A percentile compares a stretch with the other conserved stretches of the same genome.
Evolutionary conservation across 2,888 invertebrate genomes (phyloP).

Genomic region (Coelogynopora nodosa): DNA sequence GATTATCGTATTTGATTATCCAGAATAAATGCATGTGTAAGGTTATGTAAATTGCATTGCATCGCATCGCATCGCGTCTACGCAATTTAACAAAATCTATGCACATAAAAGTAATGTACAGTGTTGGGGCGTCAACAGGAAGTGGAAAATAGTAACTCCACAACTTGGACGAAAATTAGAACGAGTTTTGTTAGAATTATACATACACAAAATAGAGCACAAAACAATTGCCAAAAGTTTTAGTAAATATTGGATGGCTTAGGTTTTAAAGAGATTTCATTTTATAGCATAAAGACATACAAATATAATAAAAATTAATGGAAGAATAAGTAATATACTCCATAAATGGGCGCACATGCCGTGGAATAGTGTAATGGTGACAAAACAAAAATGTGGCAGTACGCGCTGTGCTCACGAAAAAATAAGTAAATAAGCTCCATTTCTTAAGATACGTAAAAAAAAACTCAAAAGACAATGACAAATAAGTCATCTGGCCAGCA

Average conservation of each 20-base stretch:
- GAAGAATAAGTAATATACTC: too few species aligned
- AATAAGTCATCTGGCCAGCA: constrained; percentile 16
- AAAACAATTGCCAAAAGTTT: too few species aligned
- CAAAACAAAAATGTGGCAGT: too few species aligned
- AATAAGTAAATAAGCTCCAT: not conserved
- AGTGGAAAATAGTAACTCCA: not conserved
- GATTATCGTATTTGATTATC: not conserved
- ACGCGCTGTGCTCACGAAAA: not conserved
- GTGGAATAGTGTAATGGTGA: too few species aligned
- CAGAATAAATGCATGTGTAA: not conserved
- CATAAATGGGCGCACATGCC: too few species aligned
- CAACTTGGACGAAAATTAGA: not conserved
- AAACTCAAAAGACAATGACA: not conserved
- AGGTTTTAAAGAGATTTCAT: too few species aligned
- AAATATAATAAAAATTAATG: too few species aligned
- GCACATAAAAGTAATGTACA: not conserved
- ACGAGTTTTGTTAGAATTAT: not conserved
- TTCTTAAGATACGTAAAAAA: not conserved
- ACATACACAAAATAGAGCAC: not conserved
- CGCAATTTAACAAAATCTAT: not conserved
- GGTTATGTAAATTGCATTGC: not conserved
- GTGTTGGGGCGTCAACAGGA: not conserved
- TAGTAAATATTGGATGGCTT: too few species aligned
- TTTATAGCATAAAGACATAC: too few species aligned
- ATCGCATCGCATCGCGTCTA: too few species aligned